A percentile compares a stretch with the other conserved stretches of the same genome.
These are phyloP conservation scores for Rhodinocichla rosea DNA, from an alignment of 2,113 vertebrate genomes.

Conservation along the genomic window DNA sequence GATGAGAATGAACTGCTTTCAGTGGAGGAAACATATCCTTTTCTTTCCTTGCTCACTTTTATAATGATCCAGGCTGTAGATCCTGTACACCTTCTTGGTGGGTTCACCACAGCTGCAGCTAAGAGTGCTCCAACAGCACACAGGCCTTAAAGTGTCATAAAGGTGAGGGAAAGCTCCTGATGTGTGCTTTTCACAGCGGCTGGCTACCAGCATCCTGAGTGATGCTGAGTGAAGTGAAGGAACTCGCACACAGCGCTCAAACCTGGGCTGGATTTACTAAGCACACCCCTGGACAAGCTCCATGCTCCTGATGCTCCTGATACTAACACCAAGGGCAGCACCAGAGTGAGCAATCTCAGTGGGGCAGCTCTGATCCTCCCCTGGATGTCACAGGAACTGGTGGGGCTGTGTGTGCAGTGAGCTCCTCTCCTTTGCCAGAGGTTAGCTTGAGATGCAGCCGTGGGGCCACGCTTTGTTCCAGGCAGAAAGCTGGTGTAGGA, in stretches of 20 bases:
- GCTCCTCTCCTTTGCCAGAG: not conserved
- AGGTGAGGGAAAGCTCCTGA: not conserved
- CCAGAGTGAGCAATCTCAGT: not conserved
- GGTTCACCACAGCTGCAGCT: not conserved
- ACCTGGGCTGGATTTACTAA: not conserved
- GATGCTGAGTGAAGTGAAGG: not conserved
- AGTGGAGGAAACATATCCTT: not conserved
- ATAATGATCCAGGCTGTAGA: not conserved
- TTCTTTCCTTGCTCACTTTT: not conserved
- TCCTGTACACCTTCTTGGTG: not conserved
- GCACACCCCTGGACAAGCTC: not conserved
- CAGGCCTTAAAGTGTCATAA: not conserved
- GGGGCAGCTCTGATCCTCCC: not conserved
- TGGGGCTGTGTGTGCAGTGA: not conserved
- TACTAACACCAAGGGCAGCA: not conserved
- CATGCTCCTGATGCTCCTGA: not conserved
- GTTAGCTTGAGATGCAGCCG: fast-evolving
- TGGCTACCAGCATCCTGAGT: not conserved
- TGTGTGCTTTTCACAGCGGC: not conserved
- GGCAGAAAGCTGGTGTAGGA: not conserved
- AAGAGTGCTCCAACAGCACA: not conserved
- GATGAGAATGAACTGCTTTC: not conserved
- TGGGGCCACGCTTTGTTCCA: not conserved
- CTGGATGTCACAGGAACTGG: not conserved
- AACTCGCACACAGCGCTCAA: fast-evolving